Base-by-base conservation (phyloP, 23 tunicate genomes). In the Ascidia mentula region DNA sequence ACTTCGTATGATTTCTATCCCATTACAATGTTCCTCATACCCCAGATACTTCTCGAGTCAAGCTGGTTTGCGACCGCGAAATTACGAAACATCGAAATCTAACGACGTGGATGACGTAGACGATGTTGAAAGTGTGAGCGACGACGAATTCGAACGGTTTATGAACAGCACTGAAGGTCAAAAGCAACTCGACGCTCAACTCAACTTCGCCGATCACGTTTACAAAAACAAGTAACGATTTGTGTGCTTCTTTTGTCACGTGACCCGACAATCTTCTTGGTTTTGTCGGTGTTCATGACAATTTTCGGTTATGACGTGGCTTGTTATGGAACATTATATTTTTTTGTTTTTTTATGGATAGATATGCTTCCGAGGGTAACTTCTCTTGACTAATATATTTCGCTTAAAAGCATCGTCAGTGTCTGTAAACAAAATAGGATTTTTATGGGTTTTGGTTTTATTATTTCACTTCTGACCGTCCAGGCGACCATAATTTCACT, bases 141-240 rank as follows among this genome's bases (percentile, higher is more conserved):
- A 93, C 40, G 92, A 80, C 31, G 98, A 93, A 69, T 88, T 93
- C 76, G 93, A 93, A 18, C 72, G 77, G 7, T 93, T 93, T 40
- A 78, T 88, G 79, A 53, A 33, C 36, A 84, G 89, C 31, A 81
- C 80, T 6, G 77, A 87, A 69, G 97, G 92, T 24, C 84, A 89
- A 65, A 84, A 77, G 70, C 76, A 84, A 37, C 53, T 85, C 0
- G 87, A 85, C 34, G 38, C 40, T 12, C 80, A 87, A 76, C 86
- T 88, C 6, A 83, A 87, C 31, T 82, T 92, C 42, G 65, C 84
- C 0, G 82, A 87, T 37, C 84, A 80, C 30, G 72, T 87, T 38
- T 81, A 73, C 32, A 87, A 87, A 59, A 65, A 70, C 61, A 77
- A 53, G 89, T 85, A 77, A 60, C 15, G 12, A 9, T 12, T 42